Percentiles rank a stretch among this genome's conserved stretches.
phyloP scores from a whole-genome alignment of 2,797 vertebrate genomes.

The Anguilla pacifica region DNA sequence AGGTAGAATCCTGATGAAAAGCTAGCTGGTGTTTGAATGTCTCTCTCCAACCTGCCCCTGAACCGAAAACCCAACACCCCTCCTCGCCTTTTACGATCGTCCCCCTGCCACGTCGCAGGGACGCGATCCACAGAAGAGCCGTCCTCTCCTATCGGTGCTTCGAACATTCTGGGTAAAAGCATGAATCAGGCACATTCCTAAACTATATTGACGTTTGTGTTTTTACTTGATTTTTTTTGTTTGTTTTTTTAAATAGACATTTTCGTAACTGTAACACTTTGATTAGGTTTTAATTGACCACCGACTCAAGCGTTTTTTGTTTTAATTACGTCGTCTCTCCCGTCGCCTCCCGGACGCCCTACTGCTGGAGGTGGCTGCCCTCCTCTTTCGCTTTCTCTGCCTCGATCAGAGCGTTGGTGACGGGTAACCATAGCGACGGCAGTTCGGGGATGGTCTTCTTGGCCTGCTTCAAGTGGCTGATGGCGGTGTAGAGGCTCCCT shows the following conservation, averaged over 20 bases:
- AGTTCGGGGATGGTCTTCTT: conserved; percentile 75
- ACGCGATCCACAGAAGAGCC: conserved; percentile 15
- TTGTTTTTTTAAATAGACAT: neutral
- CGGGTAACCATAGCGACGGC: conserved; percentile 74
- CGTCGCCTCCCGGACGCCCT: conserved; percentile 6
- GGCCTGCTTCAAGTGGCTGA: conserved; percentile 78
- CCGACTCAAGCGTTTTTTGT: conserved; percentile 1
- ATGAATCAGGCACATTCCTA: conserved; percentile 50
- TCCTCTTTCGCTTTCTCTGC: conserved; percentile 64
- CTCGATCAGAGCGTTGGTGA: conserved; percentile 71
- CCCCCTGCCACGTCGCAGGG: neutral
- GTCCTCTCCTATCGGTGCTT: neutral
- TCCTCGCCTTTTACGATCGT: neutral
- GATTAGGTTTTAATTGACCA: conserved; percentile 23
- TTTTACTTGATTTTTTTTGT: neutral
- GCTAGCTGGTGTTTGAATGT: conserved; percentile 10
- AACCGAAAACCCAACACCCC: conserved; percentile 8
- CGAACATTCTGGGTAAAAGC: conserved; percentile 26
- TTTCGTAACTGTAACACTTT: conserved; percentile 27
- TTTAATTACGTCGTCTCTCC: conserved; percentile 13
- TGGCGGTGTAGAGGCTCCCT: conserved; percentile 76
- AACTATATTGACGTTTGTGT: conserved; percentile 34
- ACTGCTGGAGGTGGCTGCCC: conserved; percentile 46
- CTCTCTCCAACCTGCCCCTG: neutral
- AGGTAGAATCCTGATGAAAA: neutral